Evolutionary conservation across 2,888 invertebrate genomes (phyloP), one percentile per base, ranked within the genome.

Genomic region (Branchipolynoe longqiensis): DNA sequence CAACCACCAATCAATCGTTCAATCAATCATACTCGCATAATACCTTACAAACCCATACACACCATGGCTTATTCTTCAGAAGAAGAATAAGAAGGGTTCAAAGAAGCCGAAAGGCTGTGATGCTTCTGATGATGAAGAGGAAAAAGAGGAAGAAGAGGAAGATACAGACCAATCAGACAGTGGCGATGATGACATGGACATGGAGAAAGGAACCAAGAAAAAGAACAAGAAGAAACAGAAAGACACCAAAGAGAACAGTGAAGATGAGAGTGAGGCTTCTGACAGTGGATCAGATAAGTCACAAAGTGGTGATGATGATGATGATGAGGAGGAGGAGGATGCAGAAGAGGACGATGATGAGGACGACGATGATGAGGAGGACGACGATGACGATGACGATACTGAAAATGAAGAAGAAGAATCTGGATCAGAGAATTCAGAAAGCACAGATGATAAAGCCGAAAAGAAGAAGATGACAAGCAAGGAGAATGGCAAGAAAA

Each of bases 121-220:
- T 8, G 18, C 48, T 12, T 18, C 48, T 12, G 48, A 48, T 48
- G 48, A 48, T 48, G 48, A 48, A 48, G 48, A 48, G n/a, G 56
- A 62, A 56, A 22, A 84, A 78, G 81, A 74, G 31, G 58, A 56
- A 31, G 54, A 48, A n/a, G n/a, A 28, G 14, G 8, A 58, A 58
- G 28, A 36, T 28, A 81, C 22, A n/a, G 78, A 40, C 31, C 8
- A 48, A 12, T 8, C 8, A 48, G 18, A 48, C 48, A 48, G 18
- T 12, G 48, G 48, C 8, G 48, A 48, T 48, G 48, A 48, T 36
- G 28, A 36, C 22, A 81, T 18, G 14, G 78, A 40, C 31, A 48
- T 48, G 48, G 18, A 12, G 48, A 48, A 48, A 18, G 18, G n/a
- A 41, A 62, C 56, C 6, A 84, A 78, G 81, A 74, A 28, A 40